Evolutionary conservation across 2,888 invertebrate species (phyloP).

Genomic region (Aelia acuminata): DNA sequence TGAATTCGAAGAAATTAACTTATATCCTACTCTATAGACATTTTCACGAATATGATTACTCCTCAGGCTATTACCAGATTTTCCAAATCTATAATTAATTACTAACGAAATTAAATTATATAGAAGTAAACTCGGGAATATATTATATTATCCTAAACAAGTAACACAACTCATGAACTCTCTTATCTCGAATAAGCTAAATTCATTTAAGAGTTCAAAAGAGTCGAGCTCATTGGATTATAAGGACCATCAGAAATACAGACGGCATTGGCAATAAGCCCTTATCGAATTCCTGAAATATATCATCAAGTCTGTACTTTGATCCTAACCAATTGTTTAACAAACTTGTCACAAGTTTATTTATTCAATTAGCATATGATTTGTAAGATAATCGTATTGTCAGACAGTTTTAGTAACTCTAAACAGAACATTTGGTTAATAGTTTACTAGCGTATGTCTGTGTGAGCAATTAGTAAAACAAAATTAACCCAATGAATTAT

Average conservation of each 20-base stretch:
- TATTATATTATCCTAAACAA: too few relatives aligned
- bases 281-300: neutral
- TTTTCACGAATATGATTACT: too few relatives aligned
- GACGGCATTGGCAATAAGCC: slow-evolving; percentile 1
- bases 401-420: neutral
- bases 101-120: too few relatives aligned
- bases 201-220: neutral
- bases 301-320: neutral
- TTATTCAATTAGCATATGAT: neutral
- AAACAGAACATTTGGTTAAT: neutral
- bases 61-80: too few relatives aligned
- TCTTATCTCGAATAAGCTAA: neutral
- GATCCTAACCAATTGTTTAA: neutral
- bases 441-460: neutral
- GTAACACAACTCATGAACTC: too few relatives aligned
- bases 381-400: neutral
- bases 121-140: too few relatives aligned
- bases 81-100: too few relatives aligned
- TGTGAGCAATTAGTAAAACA: too few relatives aligned
- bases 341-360: neutral
- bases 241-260: neutral
- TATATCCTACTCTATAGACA: too few relatives aligned
- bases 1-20: too few relatives aligned
- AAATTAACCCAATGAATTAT: too few relatives aligned
- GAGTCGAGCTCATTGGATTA: neutral